Evolutionary conservation across 1,140 invertebrate species (phyloP), one percentile per base, ranked within the genome.

Genomic region (Diachasmimorpha longicaudata): DNA sequence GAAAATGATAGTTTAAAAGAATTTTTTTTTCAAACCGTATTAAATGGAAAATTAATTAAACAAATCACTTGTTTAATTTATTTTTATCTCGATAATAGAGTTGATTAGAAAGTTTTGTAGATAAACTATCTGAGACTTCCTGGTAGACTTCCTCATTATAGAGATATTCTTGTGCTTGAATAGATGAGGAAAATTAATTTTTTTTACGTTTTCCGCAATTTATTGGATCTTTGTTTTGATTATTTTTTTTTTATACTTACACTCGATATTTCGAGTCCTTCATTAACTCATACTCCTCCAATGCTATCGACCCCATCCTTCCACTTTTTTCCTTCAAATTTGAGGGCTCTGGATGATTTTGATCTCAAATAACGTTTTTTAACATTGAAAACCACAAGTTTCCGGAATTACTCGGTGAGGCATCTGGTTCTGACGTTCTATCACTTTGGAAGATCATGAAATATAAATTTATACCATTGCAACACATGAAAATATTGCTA

Each of bases 191-290:
- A 31, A 31, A 31, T 31, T 31, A 2, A 31, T 3, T 31, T 31
- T 2, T 31, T 31, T 6, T 31, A n/a, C n/a, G 31, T 31, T 31
- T 31, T 31, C 2, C 31, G 2, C 31, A 6, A 6, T n/a, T n/a
- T n/a, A n/a, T n/a, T 31, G 31, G 31, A n/a, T n/a, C n/a, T n/a
- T n/a, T n/a, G 31, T 31, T 31, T 31, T 31, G 2, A 31, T 31
- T 31, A 31, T 31, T 31, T 6, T 3, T 31, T 31, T 3, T 31
- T 31, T 31, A 6, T 81, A 89, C 89, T 90, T 84, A 93, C 89
- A 93, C 91, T 80, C 93, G 90, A 87, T 95, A 96, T 85, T 96
- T 96, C 8, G 93, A 90, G 85, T 95, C 94, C 78, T 92, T 92
- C 91, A 94, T 91, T 8, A 94, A 87, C 78, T 94, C 93, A 82